Percentiles rank a stretch among this genome's conserved stretches.
These are phyloP conservation scores for Maccullochella peelii DNA, from an alignment of 2,113 vertebrate genomes.

Conservation along the genomic window DNA sequence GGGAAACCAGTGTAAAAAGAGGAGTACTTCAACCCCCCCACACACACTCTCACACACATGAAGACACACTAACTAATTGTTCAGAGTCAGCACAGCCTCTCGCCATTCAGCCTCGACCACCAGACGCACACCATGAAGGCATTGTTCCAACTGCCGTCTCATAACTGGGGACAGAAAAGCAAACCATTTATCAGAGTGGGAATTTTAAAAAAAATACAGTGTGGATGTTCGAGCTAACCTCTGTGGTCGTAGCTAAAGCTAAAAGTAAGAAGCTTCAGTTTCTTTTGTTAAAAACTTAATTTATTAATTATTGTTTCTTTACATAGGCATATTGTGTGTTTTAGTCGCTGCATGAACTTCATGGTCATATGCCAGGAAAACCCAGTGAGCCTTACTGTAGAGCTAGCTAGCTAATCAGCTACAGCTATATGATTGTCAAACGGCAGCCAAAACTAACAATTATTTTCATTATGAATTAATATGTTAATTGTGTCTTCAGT, in stretches of 20 bases:
- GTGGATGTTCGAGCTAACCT: neutral
- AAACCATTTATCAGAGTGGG: neutral
- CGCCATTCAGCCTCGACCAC: slow-evolving; percentile 37
- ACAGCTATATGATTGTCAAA: too few relatives aligned
- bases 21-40: slow-evolving; percentile 35
- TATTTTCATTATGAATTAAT: neutral
- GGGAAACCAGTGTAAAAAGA: slow-evolving; percentile 46
- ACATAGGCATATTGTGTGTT: neutral
- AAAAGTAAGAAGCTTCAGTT: neutral
- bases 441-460: neutral
- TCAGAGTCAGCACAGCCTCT: slow-evolving; percentile 68
- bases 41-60: slow-evolving; percentile 39
- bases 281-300: neutral
- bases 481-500: too few relatives aligned
- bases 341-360: neutral
- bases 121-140: slow-evolving; percentile 46
- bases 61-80: slow-evolving; percentile 77
- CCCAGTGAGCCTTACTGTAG: too few relatives aligned
- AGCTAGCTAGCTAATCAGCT: too few relatives aligned
- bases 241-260: neutral
- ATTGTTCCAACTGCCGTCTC: slow-evolving; percentile 53
- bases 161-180: neutral
- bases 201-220: neutral
- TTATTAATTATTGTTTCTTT: neutral
- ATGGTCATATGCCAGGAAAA: too few relatives aligned